Evolutionary conservation across 1,140 invertebrate genomes (phyloP).

Genomic region (Euborellia annulipes): DNA sequence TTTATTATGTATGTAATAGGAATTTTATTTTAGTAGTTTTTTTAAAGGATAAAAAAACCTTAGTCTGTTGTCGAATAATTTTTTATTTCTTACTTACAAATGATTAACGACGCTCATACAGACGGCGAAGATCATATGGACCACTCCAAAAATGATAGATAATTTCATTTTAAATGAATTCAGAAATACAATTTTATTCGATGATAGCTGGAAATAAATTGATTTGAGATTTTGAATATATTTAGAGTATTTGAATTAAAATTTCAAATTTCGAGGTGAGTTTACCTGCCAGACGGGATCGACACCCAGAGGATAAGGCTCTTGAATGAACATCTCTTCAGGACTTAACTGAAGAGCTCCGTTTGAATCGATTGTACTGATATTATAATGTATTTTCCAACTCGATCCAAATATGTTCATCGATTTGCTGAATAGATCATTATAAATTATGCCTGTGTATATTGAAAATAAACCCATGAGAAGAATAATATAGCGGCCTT

Average conservation of each 20-base stretch:
- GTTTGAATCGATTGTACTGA: constrained; percentile 28
- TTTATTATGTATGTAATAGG: too few species aligned
- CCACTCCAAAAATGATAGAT: constrained; percentile 47
- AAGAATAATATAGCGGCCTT: constrained; percentile 91
- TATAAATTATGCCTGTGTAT: constrained; percentile 96
- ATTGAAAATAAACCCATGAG: constrained; percentile 96
- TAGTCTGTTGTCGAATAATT: too few species aligned
- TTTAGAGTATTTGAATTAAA: constrained; percentile 42
- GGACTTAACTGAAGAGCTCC: constrained; percentile 48
- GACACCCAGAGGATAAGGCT: constrained; percentile 70
- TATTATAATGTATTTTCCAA: constrained; percentile 50
- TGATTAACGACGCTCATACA: constrained; percentile 43
- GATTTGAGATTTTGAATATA: constrained; percentile 36
- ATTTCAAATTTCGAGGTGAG: too few species aligned
- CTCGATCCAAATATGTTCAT: constrained; percentile 83
- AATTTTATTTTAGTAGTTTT: too few species aligned
- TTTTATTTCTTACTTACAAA: constrained; percentile 33
- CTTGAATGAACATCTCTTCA: constrained; percentile 33
- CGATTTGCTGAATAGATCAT: constrained; percentile 93
- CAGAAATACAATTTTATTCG: constrained; percentile 51
- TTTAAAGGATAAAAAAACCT: too few species aligned
- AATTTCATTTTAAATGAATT: constrained; percentile 62
- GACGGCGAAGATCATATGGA: constrained; percentile 54
- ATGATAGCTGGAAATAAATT: constrained; percentile 29
- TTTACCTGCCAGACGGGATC: constrained; percentile 74